These are phyloP conservation scores for Zygothrica quintamaculata DNA, from an alignment of 2,888 invertebrate species.

Conservation along the genomic window DNA sequence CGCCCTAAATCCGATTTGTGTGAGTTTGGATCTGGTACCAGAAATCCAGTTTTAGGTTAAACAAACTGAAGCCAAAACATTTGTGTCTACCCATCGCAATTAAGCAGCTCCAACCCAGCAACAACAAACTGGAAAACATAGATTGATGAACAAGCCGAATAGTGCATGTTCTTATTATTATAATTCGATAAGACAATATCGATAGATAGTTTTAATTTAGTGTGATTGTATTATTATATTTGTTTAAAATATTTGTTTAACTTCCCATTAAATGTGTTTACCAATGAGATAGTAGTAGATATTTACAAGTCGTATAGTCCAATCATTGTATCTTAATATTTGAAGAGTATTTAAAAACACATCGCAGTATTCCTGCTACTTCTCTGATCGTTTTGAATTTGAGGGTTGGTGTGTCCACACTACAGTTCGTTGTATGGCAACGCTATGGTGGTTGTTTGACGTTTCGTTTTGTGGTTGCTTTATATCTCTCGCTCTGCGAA, in stretches of 20 bases:
- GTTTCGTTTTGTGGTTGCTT: slow-evolving; percentile 59
- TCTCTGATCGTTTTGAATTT: slow-evolving; percentile 51
- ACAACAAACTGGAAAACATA: slow-evolving; percentile 41
- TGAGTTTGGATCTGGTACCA: slow-evolving; percentile 25
- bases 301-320: slow-evolving; percentile 4
- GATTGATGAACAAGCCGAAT: slow-evolving; percentile 35
- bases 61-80: slow-evolving; percentile 67
- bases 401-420: slow-evolving; percentile 58
- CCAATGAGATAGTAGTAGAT: no score
- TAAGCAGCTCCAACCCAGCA: slow-evolving; percentile 70
- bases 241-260: background rate
- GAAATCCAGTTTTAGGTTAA: slow-evolving; percentile 74
- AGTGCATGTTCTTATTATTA: slow-evolving; percentile 38
- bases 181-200: background rate
- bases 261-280: no score
- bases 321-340: background rate
- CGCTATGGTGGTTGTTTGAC: slow-evolving; percentile 73
- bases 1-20: slow-evolving; percentile 59
- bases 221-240: background rate
- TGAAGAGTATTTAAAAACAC: slow-evolving; percentile 44
- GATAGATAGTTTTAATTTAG: background rate
- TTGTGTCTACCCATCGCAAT: slow-evolving; percentile 63
- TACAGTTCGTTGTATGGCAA: slow-evolving; percentile 44
- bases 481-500: slow-evolving; percentile 16
- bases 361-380: slow-evolving; percentile 21